Percentiles rank a stretch among this genome's conserved stretches.
Evolutionary conservation across 2,888 invertebrate genomes (phyloP).

Genomic region (Nomada ruficornis): DNA sequence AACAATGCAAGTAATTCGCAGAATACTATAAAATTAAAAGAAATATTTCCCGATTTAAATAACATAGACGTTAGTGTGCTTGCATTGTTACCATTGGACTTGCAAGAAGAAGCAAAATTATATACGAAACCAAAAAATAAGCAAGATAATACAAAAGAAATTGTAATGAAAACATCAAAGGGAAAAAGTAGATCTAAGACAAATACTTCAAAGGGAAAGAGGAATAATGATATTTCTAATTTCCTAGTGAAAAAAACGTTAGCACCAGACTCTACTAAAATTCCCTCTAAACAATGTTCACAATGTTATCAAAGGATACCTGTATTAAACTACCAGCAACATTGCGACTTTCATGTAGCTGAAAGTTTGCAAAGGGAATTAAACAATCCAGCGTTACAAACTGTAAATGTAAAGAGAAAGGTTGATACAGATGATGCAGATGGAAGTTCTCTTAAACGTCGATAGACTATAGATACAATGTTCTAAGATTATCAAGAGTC

Average conservation of each 20-base stretch:
- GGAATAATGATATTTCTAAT: constrained; percentile 76
- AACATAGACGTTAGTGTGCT: constrained; percentile 83
- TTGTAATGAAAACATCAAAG: constrained; percentile 56
- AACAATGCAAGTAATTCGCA: not conserved
- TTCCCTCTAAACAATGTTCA: constrained; percentile 86
- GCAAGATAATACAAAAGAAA: constrained; percentile 56
- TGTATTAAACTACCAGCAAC: constrained; percentile 88
- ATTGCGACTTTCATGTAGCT: constrained; percentile 94
- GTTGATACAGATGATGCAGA: not conserved
- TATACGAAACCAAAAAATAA: constrained; percentile 65
- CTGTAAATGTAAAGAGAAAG: constrained; percentile 57
- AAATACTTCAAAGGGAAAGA: constrained; percentile 56
- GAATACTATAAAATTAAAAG: constrained; percentile 71
- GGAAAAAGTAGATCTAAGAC: constrained; percentile 64
- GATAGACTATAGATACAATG: constrained; percentile 29
- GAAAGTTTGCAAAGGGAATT: constrained; percentile 89
- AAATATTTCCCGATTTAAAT: constrained; percentile 84
- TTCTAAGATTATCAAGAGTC: constrained; percentile 30
- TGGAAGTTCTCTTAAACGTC: constrained; percentile 52
- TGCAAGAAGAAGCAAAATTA: constrained; percentile 80
- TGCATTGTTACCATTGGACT: constrained; percentile 80
- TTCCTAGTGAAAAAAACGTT: constrained; percentile 84
- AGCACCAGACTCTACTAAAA: constrained; percentile 77
- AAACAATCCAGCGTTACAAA: constrained; percentile 83
- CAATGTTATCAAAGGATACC: constrained; percentile 89